phyloP scores from a whole-genome alignment of 2,888 invertebrate genomes.

The Colletes collaris region DNA sequence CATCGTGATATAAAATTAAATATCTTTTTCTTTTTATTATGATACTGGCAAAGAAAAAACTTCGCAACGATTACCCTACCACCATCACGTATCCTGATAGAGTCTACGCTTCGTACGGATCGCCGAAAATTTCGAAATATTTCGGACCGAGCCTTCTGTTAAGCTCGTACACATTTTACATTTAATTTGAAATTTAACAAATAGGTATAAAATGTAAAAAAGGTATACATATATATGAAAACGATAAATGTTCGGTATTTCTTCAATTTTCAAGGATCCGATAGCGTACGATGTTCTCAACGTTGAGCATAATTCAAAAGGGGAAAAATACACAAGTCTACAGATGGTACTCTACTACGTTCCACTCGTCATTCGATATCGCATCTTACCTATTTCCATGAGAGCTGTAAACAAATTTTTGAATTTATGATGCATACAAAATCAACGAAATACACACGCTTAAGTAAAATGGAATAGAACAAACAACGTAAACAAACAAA shows the following conservation, averaged over 20 bases:
- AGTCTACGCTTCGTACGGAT: slow-evolving; percentile 51
- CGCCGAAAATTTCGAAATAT: not conserved
- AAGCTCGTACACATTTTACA: no score
- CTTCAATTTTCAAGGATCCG: slow-evolving; percentile 61
- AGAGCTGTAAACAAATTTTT: slow-evolving; percentile 82
- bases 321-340: slow-evolving; percentile 66
- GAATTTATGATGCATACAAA: slow-evolving; percentile 76
- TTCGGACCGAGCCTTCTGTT: no score
- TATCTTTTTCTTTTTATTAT: slow-evolving; percentile 27
- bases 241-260: not conserved
- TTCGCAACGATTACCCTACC: slow-evolving; percentile 74
- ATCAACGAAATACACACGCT: slow-evolving; percentile 71
- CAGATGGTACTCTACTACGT: slow-evolving; percentile 74
- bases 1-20: slow-evolving; percentile 27
- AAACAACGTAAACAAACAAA: slow-evolving; percentile 37
- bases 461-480: slow-evolving; percentile 59
- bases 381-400: slow-evolving; percentile 83
- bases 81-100: slow-evolving; percentile 74
- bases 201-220: no score
- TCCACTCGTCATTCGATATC: slow-evolving; percentile 78
- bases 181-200: no score
- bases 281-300: slow-evolving; percentile 38
- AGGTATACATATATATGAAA: no score
- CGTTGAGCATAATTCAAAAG: slow-evolving; percentile 56
- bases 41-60: slow-evolving; percentile 44